Percentiles rank a stretch among this genome's conserved stretches.
These are phyloP conservation scores for Papilio helenus DNA, from an alignment of 1,140 invertebrate genomes.

Conservation along the genomic window DNA sequence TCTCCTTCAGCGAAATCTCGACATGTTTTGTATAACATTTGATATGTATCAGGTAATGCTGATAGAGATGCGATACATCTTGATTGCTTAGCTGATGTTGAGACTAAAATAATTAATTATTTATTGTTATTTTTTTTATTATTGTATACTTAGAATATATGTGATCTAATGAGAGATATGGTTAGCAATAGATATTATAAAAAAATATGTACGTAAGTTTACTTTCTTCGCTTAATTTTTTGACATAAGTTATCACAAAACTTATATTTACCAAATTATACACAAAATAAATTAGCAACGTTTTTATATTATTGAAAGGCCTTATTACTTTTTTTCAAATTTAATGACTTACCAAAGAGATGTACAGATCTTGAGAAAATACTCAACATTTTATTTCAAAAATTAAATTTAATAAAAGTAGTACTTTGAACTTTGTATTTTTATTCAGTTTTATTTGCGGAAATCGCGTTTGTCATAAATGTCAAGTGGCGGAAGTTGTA, in stretches of 20 bases:
- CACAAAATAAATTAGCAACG: neutral
- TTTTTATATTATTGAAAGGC: neutral
- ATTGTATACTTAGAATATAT: too few relatives aligned
- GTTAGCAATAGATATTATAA: too few relatives aligned
- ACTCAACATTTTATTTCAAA: slow-evolving; percentile 57
- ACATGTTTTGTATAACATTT: slow-evolving; percentile 96
- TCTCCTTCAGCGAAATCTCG: slow-evolving; percentile 96
- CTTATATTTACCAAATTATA: neutral
- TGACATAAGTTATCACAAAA: neutral
- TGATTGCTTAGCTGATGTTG: slow-evolving; percentile 50
- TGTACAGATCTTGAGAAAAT: slow-evolving; percentile 52
- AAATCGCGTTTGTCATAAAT: neutral
- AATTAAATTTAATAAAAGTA: slow-evolving; percentile 45
- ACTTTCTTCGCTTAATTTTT: too few relatives aligned
- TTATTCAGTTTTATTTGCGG: neutral
- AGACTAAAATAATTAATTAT: slow-evolving; percentile 47
- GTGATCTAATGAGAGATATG: too few relatives aligned
- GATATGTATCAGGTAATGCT: slow-evolving; percentile 94
- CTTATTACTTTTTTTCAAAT: neutral
- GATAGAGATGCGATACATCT: slow-evolving; percentile 87
- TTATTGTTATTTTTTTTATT: neutral
- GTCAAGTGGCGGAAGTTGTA: neutral
- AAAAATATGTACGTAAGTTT: too few relatives aligned
- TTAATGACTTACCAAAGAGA: slow-evolving; percentile 50
- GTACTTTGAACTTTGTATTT: slow-evolving; percentile 48